Evolutionary conservation across 2,888 invertebrate genomes (phyloP), one percentile per base, ranked within the genome.

Genomic region (Ischnura elegans): DNA sequence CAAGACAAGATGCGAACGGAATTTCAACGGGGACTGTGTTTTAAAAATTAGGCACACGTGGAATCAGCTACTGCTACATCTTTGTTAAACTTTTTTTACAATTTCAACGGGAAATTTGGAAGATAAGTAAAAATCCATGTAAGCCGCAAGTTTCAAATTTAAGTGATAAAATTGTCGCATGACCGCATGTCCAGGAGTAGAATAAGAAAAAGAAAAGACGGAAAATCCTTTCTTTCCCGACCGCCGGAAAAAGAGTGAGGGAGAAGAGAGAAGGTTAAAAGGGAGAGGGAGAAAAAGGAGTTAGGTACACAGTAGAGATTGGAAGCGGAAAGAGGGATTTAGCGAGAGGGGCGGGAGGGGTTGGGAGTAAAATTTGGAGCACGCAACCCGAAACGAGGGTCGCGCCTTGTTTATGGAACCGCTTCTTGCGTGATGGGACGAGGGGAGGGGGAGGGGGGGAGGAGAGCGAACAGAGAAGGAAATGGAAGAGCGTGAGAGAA

Each of bases 151-250:
- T 3, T 16, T 76, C 76, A 2, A 76, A 76, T 76, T 5, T 55
- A 25, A 87, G 87, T 21, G 55, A 61, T 55, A 21, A 25, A 8
- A 61, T 61, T 61, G 90, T 66, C 61, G 43, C 61, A 43, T 13
- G n/a, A 66, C 43, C 90, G 43, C 61, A 61, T 90, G 90, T 55
- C 42, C 61, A 16, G 43, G 10, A n/a, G 90, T 55, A 87, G 87
- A 19, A n/a, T n/a, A n/a, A n/a, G n/a, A n/a, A n/a, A n/a, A n/a
- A n/a, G n/a, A n/a, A n/a, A n/a, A n/a, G n/a, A n/a, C n/a, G n/a
- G n/a, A n/a, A n/a, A n/a, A n/a, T n/a, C n/a, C n/a, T n/a, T n/a
- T n/a, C n/a, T n/a, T n/a, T n/a, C n/a, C n/a, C 51, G 51, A 51
- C 13, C 51, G 51, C 1, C 16, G 51, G 51, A 51, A 13, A 1